These are phyloP conservation scores for Lampris megalopsis DNA, from an alignment of 2,113 vertebrate species.

Conservation along the genomic window DNA sequence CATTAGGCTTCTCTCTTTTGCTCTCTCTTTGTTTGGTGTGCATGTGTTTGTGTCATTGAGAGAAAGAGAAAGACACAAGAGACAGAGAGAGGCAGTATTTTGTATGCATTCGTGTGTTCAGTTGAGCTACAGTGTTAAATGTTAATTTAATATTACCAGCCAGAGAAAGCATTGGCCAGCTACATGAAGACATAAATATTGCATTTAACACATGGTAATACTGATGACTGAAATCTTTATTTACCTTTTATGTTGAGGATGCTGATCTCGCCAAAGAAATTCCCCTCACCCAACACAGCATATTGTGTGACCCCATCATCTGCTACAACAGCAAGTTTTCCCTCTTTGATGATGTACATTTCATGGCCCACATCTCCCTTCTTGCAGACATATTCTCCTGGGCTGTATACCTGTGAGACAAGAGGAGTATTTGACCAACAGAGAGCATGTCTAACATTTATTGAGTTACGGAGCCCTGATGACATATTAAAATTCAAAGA, in stretches of 20 bases:
- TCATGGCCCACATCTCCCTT: constrained; percentile 92
- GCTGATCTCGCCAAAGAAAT: constrained; percentile 97
- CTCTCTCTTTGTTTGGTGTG: background rate
- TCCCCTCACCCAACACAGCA: constrained; percentile 88
- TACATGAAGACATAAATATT: too few relatives aligned
- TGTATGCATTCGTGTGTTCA: too few relatives aligned
- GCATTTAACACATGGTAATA: too few relatives aligned
- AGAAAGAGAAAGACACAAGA: too few relatives aligned
- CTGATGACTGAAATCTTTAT: background rate
- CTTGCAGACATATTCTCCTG: constrained; percentile 92
- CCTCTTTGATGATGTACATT: constrained; percentile 96
- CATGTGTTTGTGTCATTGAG: too few relatives aligned
- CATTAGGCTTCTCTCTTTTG: background rate
- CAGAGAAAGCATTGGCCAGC: too few relatives aligned
- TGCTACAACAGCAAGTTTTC: constrained; percentile 90
- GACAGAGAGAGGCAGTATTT: too few relatives aligned
- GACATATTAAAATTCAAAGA: too few relatives aligned
- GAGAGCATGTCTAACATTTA: too few relatives aligned
- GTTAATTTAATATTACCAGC: too few relatives aligned
- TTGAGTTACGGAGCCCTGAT: too few relatives aligned
- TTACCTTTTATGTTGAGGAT: constrained; percentile 94
- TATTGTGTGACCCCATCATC: constrained; percentile 89
- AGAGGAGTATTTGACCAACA: background rate
- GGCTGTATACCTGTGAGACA: constrained; percentile 85
- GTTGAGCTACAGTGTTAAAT: too few relatives aligned